These are phyloP conservation scores for Tupaia tana DNA, from an alignment of 2,113 vertebrate species.

Conservation along the genomic window DNA sequence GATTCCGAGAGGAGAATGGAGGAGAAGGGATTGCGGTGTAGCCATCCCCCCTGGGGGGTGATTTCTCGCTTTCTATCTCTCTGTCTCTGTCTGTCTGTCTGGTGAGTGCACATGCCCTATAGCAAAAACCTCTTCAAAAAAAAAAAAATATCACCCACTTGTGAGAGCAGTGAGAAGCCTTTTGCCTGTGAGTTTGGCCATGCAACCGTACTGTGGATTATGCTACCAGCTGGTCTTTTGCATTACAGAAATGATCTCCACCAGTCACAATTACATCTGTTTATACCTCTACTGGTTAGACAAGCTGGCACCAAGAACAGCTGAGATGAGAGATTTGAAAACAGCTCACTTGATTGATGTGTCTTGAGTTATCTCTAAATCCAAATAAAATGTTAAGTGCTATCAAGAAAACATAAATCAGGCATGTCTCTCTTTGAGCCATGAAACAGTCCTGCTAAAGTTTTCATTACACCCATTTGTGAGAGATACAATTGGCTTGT, in stretches of 20 bases:
- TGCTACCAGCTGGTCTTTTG: constrained; percentile 68
- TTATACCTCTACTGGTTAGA: constrained; percentile 75
- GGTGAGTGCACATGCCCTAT: no score
- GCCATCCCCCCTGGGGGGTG: no score
- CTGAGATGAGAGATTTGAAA: constrained; percentile 75
- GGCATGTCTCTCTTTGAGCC: constrained; percentile 19
- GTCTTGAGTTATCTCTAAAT: constrained; percentile 66
- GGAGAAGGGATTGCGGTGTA: no score
- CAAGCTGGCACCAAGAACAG: constrained; percentile 79
- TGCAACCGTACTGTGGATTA: background rate
- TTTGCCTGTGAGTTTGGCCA: background rate
- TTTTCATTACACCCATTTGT: constrained; percentile 29
- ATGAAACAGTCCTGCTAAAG: constrained; percentile 9
- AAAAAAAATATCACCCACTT: background rate
- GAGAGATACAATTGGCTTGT: background rate
- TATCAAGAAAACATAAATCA: constrained; percentile 73
- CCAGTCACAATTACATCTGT: constrained; percentile 75
- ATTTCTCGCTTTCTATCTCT: no score
- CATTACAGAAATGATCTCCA: constrained; percentile 46
- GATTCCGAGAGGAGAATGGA: no score
- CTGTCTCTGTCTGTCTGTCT: no score
- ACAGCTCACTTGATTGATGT: constrained; percentile 71
- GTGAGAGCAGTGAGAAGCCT: background rate
- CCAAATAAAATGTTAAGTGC: constrained; percentile 78
- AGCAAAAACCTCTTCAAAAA: no score